Conservation (phyloP, 2,797 vertebrate genomes). For the Antennarius maculatus region DNA sequence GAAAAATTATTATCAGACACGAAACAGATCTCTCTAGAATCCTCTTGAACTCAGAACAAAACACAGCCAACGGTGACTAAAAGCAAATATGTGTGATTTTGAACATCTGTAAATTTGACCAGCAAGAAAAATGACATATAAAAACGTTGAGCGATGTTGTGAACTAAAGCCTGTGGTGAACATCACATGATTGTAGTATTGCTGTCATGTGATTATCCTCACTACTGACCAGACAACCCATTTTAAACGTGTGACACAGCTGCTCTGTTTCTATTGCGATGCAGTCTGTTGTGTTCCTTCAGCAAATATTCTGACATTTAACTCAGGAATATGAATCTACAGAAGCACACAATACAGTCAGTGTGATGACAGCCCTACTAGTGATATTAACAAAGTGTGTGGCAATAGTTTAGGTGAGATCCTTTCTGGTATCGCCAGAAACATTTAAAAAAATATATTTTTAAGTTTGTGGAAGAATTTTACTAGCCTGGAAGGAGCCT, state of each 20-base stretch:
- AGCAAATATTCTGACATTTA: background rate
- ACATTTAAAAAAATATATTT: no score
- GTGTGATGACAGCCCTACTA: background rate
- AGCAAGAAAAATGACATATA: no score
- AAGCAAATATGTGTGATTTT: no score
- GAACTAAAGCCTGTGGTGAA: background rate
- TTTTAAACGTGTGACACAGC: background rate
- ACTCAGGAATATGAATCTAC: background rate
- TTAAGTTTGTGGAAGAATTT: conserved; percentile 13
- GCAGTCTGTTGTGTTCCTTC: background rate
- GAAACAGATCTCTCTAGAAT: no score
- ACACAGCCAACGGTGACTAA: no score
- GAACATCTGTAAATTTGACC: no score
- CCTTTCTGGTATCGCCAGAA: no score
- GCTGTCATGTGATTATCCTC: background rate
- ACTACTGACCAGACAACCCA: background rate
- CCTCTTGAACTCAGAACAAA: no score
- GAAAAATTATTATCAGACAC: no score
- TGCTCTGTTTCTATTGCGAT: background rate
- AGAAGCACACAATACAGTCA: background rate
- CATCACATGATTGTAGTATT: background rate
- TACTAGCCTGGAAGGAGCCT: background rate
- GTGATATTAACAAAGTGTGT: no score
- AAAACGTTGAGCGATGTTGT: no score
- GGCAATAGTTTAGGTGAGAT: no score